phyloP scores from a whole-genome alignment of 2,113 vertebrate genomes.

The Stictonetta naevosa region DNA sequence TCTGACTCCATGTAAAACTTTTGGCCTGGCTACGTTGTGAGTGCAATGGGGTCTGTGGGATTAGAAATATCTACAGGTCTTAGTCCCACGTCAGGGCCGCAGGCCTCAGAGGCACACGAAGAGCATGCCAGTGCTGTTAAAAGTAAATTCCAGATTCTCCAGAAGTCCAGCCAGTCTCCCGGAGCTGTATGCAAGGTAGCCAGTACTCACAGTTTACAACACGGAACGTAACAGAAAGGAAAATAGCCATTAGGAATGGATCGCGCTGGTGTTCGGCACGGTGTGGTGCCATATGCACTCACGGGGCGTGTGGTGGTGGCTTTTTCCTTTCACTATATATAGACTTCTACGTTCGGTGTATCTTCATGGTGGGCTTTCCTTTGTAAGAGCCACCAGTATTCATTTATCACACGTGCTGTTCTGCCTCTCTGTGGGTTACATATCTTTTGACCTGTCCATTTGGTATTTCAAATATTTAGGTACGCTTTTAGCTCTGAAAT shows the following conservation, averaged over 20 bases:
- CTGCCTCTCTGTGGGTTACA: background rate
- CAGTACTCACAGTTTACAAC: background rate
- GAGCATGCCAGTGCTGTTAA: background rate
- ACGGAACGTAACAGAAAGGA: background rate
- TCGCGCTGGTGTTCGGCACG: background rate
- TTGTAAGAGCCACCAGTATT: background rate
- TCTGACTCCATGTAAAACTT: background rate
- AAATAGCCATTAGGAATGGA: background rate
- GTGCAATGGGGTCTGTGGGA: background rate
- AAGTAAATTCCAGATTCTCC: background rate
- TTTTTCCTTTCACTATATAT: background rate
- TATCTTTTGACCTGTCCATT: conserved; percentile 22
- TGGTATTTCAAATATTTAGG: conserved; percentile 49
- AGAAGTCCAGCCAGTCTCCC: background rate
- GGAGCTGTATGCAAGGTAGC: background rate
- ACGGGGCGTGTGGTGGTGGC: fast-evolving
- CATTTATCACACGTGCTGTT: background rate
- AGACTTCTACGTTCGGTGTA: fast-evolving
- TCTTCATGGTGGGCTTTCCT: background rate
- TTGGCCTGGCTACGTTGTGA: background rate
- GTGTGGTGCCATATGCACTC: background rate
- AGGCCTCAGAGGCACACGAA: background rate
- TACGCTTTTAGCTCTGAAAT: conserved; percentile 17
- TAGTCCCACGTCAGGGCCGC: background rate
- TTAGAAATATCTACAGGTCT: background rate